phyloP scores from a whole-genome alignment of 2,797 vertebrate genomes.

The Synaphobranchus kaupii region DNA sequence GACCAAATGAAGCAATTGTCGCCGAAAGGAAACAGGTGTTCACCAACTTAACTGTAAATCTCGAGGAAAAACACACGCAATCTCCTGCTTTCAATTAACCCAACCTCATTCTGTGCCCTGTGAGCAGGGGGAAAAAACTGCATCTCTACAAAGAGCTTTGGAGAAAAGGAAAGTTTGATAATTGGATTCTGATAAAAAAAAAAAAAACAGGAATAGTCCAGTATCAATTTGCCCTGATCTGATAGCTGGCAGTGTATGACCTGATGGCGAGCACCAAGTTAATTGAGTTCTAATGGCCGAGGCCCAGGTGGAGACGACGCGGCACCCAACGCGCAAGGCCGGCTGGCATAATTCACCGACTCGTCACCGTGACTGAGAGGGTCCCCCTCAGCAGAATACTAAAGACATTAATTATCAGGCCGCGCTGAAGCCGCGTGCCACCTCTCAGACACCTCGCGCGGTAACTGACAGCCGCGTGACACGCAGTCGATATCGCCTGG shows the following conservation, averaged over 20 bases:
- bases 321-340: neutral
- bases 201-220: neutral
- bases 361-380: conserved; percentile 14
- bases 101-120: neutral
- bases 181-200: conserved; percentile 15
- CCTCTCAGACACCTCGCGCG: neutral
- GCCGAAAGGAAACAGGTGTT: neutral
- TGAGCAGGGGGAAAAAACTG: neutral
- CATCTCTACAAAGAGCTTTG: neutral
- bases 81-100: conserved; percentile 17
- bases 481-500: neutral
- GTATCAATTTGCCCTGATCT: conserved; percentile 20
- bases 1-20: neutral
- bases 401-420: conserved; percentile 17
- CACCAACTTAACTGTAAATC: conserved; percentile 2
- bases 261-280: neutral
- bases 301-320: neutral
- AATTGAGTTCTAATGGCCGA: conserved; percentile 19
- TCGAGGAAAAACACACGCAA: neutral
- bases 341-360: neutral
- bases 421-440: neutral
- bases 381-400: conserved; percentile 20
- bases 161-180: neutral
- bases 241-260: conserved; percentile 18
- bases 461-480: conserved; percentile 20